These are phyloP conservation scores for Ophioderma brevispina DNA, from an alignment of 35 echinoderm and acorn worm genomes.

Conservation along the genomic window DNA sequence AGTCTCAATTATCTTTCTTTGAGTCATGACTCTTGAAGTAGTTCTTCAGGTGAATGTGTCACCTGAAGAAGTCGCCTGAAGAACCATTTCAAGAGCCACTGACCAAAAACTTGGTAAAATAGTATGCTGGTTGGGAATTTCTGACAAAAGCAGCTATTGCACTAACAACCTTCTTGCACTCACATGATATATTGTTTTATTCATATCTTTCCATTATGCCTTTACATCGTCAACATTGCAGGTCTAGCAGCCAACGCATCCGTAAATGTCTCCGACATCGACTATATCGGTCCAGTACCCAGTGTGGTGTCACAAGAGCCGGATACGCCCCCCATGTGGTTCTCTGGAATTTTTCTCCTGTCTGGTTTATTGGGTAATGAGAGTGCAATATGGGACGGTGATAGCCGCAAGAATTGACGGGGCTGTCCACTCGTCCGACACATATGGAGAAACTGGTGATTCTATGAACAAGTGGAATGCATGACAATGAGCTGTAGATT, in stretches of 20 bases:
- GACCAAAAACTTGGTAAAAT: too few relatives aligned
- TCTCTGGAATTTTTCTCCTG: conserved; percentile 77
- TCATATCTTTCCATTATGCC: too few relatives aligned
- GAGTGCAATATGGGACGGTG: conserved; percentile 66
- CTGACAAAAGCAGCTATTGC: too few relatives aligned
- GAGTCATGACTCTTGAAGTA: too few relatives aligned
- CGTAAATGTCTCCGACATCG: conserved; percentile 52
- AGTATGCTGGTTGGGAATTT: too few relatives aligned
- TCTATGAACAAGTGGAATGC: conserved; percentile 90
- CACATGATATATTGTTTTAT: too few relatives aligned
- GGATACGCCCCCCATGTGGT: conserved; percentile 83
- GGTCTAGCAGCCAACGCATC: conserved; percentile 73
- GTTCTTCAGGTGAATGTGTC: too few relatives aligned
- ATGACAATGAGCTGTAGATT: conserved; percentile 58
- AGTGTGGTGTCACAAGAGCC: conserved; percentile 46
- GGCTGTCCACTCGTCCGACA: conserved; percentile 41
- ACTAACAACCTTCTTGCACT: too few relatives aligned
- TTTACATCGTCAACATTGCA: too few relatives aligned
- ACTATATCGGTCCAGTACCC: conserved; percentile 75
- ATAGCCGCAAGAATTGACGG: conserved; percentile 34
- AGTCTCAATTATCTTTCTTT: too few relatives aligned
- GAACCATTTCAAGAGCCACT: too few relatives aligned
- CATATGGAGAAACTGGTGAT: conserved; percentile 78
- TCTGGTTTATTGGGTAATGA: conserved; percentile 53
- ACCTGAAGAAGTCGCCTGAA: too few relatives aligned